These are phyloP conservation scores for Daphoenositta chrysoptera DNA, from an alignment of 2,113 vertebrate species.

Conservation along the genomic window DNA sequence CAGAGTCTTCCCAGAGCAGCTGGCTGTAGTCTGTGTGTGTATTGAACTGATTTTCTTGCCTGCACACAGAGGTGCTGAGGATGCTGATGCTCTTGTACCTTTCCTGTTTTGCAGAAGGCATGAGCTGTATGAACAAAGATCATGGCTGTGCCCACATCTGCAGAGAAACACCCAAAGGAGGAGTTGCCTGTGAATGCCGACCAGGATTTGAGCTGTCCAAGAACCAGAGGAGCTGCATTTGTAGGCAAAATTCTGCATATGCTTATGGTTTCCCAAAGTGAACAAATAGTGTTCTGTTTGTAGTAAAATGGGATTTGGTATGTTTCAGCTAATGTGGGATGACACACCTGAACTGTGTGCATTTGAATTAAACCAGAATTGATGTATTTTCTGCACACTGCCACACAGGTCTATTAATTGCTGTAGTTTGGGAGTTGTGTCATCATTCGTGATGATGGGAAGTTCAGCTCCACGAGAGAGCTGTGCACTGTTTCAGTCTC, in stretches of 20 bases:
- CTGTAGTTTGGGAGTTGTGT: background rate
- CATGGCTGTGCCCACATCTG: constrained; percentile 97
- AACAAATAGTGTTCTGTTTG: background rate
- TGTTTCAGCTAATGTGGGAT: background rate
- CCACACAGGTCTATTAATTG: background rate
- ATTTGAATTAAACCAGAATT: background rate
- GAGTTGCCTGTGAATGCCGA: constrained; percentile 92
- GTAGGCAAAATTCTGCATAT: constrained; percentile 75
- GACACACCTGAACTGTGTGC: rapidly evolving
- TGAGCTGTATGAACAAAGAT: constrained; percentile 99
- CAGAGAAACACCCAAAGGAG: constrained; percentile 90
- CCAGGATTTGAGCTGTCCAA: constrained; percentile 93
- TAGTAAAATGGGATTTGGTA: background rate
- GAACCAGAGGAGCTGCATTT: constrained; percentile 91
- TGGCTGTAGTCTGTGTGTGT: background rate
- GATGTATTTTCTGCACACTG: background rate
- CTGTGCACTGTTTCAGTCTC: background rate
- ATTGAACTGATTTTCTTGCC: background rate
- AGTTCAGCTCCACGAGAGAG: background rate
- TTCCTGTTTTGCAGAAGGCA: constrained; percentile 85
- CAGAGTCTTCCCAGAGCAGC: background rate
- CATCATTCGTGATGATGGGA: background rate
- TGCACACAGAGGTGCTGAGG: background rate
- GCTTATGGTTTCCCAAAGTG: background rate
- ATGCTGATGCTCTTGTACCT: background rate